Evolutionary conservation across 1,140 invertebrate genomes (phyloP).

Genomic region (Drosophila athabasca): DNA sequence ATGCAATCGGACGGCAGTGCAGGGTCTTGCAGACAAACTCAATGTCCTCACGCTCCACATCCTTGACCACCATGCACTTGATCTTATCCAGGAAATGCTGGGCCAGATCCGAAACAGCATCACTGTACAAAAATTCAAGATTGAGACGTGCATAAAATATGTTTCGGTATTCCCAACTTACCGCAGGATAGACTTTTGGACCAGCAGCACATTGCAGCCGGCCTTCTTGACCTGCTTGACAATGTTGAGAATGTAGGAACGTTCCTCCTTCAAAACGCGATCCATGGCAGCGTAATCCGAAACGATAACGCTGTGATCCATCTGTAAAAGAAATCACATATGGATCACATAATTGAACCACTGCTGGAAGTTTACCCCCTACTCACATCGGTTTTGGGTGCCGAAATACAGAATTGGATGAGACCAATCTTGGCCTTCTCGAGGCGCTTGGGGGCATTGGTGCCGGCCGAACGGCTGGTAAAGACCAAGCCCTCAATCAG

Average conservation of each 20-base stretch:
- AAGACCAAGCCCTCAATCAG: constrained; percentile 98
- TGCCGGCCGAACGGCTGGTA: constrained; percentile 93
- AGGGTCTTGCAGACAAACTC: constrained; percentile 98
- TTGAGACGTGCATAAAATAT: background rate
- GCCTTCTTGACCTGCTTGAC: constrained; percentile 99
- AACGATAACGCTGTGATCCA: constrained; percentile 99
- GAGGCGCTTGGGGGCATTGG: constrained; percentile 95
- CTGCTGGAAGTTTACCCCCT: background rate
- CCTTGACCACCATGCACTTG: constrained; percentile 99
- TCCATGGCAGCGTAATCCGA: constrained; percentile 99
- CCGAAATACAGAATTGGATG: constrained; percentile 99
- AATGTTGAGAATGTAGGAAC: constrained; percentile 98
- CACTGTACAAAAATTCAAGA: constrained; percentile 79
- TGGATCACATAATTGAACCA: background rate
- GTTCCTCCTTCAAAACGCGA: constrained; percentile 98
- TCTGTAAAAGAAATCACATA: constrained; percentile 85
- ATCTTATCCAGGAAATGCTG: constrained; percentile 99
- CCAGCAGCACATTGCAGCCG: constrained; percentile 98
- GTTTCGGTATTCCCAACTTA: background rate
- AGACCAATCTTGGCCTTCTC: constrained; percentile 99
- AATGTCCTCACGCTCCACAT: constrained; percentile 98
- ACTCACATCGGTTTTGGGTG: constrained; percentile 98
- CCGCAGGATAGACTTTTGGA: constrained; percentile 99
- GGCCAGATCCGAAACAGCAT: constrained; percentile 98
- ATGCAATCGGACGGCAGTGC: constrained; percentile 98